Conservation (phyloP, 1,140 invertebrate species). For the Drosophila persimilis region DNA sequence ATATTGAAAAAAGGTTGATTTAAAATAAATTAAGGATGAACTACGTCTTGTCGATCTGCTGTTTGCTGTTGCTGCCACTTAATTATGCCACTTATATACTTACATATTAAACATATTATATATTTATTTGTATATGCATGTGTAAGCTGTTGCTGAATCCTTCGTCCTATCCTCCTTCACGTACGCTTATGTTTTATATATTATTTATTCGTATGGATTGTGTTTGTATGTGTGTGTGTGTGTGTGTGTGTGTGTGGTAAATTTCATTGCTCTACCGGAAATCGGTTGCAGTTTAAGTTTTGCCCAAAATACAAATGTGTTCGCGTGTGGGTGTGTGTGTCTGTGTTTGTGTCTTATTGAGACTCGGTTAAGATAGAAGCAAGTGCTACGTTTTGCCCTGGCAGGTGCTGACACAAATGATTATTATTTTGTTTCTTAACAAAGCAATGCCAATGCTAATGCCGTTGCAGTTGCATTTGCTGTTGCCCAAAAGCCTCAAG, state of each 20-base stretch:
- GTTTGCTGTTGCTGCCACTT: conserved; percentile 51
- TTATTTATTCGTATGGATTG: conserved; percentile 41
- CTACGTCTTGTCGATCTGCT: conserved; percentile 31
- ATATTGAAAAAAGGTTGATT: conserved; percentile 23
- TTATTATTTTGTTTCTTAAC: conserved; percentile 27
- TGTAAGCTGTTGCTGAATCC: conserved; percentile 56
- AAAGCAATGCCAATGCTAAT: conserved; percentile 37
- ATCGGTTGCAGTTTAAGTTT: conserved; percentile 51
- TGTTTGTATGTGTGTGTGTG: conserved; percentile 29
- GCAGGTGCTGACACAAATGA: conserved; percentile 46
- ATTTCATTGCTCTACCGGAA: conserved; percentile 50
- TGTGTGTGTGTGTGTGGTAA: conserved; percentile 30
- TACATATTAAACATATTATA: conserved; percentile 73
- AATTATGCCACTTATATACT: conserved; percentile 73
- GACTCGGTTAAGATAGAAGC: conserved; percentile 38
- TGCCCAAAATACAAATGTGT: conserved; percentile 37
- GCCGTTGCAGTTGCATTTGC: not conserved
- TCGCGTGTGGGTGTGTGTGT: conserved; percentile 11
- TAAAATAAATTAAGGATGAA: conserved; percentile 36
- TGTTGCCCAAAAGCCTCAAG: no score
- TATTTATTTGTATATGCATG: conserved; percentile 58
- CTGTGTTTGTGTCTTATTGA: conserved; percentile 16
- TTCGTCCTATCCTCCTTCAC: conserved; percentile 18
- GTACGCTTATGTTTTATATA: conserved; percentile 63
- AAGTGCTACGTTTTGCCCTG: conserved; percentile 39